Conservation (phyloP, 2,797 vertebrate species). For the Gouania willdenowi region DNA sequence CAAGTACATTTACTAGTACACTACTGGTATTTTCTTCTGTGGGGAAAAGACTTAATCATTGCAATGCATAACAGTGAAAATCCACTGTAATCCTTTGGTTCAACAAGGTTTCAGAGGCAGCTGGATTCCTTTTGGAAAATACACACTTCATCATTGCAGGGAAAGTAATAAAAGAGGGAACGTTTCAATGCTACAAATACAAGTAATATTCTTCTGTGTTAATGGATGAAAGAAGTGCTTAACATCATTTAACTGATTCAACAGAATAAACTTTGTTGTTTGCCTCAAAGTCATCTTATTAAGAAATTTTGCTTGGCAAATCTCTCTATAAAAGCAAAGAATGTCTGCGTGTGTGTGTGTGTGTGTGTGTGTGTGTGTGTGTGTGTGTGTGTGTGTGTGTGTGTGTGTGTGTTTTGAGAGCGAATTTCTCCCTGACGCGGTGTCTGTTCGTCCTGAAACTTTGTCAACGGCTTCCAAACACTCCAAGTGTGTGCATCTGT, state of each 20-base stretch:
- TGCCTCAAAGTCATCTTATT: slow-evolving; percentile 44
- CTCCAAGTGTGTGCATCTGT: too few relatives aligned
- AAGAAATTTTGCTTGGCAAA: slow-evolving; percentile 37
- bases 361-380: too few relatives aligned
- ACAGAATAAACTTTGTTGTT: slow-evolving; percentile 47
- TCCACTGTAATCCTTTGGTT: slow-evolving; percentile 51
- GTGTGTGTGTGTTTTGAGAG: too few relatives aligned
- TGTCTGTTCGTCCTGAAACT: too few relatives aligned
- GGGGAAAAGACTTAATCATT: slow-evolving; percentile 47
- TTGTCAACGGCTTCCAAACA: too few relatives aligned
- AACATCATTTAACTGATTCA: slow-evolving; percentile 55
- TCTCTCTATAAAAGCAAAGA: too few relatives aligned
- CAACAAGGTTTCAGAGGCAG: slow-evolving; percentile 34
- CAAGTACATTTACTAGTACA: slow-evolving; percentile 49
- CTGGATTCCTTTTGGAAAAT: slow-evolving; percentile 32
- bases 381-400: too few relatives aligned
- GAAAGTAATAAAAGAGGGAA: slow-evolving; percentile 46
- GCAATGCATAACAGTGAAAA: slow-evolving; percentile 52
- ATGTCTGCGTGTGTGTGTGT: too few relatives aligned
- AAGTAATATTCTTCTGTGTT: slow-evolving; percentile 48
- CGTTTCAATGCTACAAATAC: slow-evolving; percentile 60
- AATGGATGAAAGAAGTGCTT: slow-evolving; percentile 46
- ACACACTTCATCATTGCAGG: slow-evolving; percentile 42
- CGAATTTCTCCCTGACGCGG: too few relatives aligned
- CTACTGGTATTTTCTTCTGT: slow-evolving; percentile 35